Evolutionary conservation across 2,797 vertebrate species (phyloP).

Genomic region (Diplodus sargus): DNA sequence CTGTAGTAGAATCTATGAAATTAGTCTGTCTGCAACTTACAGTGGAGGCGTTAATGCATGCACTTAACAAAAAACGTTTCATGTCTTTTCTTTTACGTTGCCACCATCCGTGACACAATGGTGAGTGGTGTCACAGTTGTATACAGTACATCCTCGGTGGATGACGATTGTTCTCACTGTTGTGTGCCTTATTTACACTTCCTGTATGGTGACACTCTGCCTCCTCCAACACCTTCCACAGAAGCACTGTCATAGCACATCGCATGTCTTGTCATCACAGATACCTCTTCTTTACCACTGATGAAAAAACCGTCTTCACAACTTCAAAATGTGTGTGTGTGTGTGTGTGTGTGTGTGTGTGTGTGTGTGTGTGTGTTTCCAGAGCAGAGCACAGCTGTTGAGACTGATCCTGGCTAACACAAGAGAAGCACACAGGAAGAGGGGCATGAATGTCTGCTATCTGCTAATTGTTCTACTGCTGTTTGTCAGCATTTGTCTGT

Average conservation of each 20-base stretch:
- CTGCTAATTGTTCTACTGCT: conserved; percentile 22
- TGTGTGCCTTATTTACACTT: conserved; percentile 64
- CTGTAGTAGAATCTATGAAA: conserved; percentile 1
- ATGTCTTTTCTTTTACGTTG: not conserved
- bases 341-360: conserved; percentile 9
- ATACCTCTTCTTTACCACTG: conserved; percentile 33
- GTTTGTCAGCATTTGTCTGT: not conserved
- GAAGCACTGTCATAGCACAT: conserved; percentile 65
- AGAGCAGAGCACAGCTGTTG: conserved; percentile 47
- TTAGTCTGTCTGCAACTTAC: not conserved
- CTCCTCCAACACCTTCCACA: conserved; percentile 56
- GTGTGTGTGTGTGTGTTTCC: conserved; percentile 17
- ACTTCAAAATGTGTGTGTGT: conserved; percentile 32
- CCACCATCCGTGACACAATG: not conserved
- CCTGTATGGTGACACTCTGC: conserved; percentile 43
- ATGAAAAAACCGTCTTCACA: conserved; percentile 58
- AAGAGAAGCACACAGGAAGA: conserved; percentile 7
- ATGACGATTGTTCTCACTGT: conserved; percentile 46
- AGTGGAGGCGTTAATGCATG: not conserved
- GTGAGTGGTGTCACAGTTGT: not conserved
- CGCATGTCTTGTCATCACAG: conserved; percentile 57
- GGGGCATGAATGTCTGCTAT: not conserved
- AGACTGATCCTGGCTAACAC: conserved; percentile 54
- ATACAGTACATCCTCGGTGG: not conserved
- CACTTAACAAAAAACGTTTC: not conserved